Conservation (phyloP, 2,113 vertebrate genomes). For the Phodopus roborovskii region DNA sequence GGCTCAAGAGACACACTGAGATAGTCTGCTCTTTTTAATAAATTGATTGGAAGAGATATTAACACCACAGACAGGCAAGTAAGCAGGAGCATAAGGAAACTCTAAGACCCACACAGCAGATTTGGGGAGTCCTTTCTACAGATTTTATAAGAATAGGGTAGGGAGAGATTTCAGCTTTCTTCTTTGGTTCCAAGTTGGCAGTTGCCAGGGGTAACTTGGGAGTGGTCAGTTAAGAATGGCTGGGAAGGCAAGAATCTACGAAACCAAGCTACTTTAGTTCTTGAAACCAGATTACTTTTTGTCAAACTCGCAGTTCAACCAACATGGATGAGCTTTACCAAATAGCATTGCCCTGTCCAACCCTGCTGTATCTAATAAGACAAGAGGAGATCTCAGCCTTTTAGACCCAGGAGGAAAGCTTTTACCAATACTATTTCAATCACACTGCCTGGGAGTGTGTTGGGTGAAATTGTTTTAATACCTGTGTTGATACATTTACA, state of each 20-base stretch:
- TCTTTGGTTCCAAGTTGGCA: background rate
- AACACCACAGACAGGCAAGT: background rate
- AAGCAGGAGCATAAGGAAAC: too few relatives aligned
- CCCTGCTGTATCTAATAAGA: slow-evolving; percentile 59
- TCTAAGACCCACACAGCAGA: too few relatives aligned
- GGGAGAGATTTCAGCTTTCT: background rate
- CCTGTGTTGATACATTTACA: slow-evolving; percentile 2
- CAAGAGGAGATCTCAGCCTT: slow-evolving; percentile 53
- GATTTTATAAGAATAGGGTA: background rate
- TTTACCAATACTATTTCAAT: slow-evolving; percentile 42
- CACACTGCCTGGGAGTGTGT: slow-evolving; percentile 9
- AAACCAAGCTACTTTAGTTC: background rate
- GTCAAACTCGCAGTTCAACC: background rate
- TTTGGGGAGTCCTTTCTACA: background rate
- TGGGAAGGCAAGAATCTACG: background rate
- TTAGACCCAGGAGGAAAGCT: slow-evolving; percentile 7
- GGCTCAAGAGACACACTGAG: too few relatives aligned
- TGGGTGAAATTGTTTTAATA: slow-evolving; percentile 29
- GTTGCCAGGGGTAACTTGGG: background rate
- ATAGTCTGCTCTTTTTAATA: background rate
- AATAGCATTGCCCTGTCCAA: background rate
- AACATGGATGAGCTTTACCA: background rate
- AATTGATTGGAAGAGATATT: too few relatives aligned
- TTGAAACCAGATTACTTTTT: background rate
- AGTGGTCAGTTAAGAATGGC: background rate